phyloP scores from a whole-genome alignment of 2,888 invertebrate genomes.

The Cryptophagus acutangulus region DNA sequence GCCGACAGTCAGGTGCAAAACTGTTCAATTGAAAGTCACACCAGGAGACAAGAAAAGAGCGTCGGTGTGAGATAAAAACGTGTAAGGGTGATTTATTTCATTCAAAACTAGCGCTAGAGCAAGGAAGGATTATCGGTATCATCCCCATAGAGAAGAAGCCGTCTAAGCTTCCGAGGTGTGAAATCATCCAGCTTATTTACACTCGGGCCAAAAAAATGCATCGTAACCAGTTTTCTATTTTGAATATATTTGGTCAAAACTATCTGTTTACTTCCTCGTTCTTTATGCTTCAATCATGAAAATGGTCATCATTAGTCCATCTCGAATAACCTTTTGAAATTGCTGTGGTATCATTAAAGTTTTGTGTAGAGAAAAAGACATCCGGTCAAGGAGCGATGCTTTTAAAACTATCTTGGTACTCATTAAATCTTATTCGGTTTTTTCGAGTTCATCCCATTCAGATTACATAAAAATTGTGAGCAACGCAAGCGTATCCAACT shows the following conservation, averaged over 20 bases:
- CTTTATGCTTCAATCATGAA: no score
- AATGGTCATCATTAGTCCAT: no score
- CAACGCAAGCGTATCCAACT: conserved; percentile 15
- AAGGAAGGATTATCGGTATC: conserved; percentile 14
- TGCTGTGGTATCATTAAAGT: no score
- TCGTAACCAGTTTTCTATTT: no score
- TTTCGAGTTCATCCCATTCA: no score
- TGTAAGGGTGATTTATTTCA: conserved; percentile 11
- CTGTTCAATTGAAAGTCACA: conserved; percentile 9
- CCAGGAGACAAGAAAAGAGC: conserved; percentile 16
- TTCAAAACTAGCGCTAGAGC: no score
- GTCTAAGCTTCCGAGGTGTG: conserved; percentile 7
- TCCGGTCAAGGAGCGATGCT: conserved; percentile 1
- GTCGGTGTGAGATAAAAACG: conserved; percentile 16
- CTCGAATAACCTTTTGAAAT: no score
- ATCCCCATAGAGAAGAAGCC: conserved; percentile 9
- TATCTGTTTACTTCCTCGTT: conserved; percentile 2
- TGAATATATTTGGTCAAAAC: neutral
- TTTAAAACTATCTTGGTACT: no score
- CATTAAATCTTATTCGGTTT: no score
- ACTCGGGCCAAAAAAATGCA: no score
- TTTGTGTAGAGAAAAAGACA: no score
- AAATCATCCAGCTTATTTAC: conserved; percentile 4
- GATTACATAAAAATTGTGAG: no score
- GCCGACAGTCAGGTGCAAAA: conserved; percentile 9